Evolutionary conservation across 2,797 vertebrate species (phyloP).

Genomic region (Diplodus sargus): DNA sequence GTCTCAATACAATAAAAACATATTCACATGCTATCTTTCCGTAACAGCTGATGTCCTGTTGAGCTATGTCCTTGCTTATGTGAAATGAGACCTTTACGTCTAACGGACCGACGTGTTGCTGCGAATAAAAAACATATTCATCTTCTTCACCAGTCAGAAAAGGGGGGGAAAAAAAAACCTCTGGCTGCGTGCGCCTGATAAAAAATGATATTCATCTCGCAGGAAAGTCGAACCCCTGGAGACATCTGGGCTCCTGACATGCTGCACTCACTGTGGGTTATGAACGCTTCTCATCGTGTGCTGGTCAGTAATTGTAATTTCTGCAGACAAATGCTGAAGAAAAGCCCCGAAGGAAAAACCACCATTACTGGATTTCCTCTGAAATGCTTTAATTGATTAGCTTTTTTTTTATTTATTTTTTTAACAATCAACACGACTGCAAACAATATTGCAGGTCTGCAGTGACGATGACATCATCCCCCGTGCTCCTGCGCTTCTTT

Average conservation of each 20-base stretch:
- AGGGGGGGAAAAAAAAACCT: neutral
- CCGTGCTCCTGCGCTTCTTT: neutral
- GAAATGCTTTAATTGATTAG: neutral
- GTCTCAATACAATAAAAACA: neutral
- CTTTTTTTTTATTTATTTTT: neutral
- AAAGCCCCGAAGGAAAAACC: neutral
- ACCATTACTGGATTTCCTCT: neutral
- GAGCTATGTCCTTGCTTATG: neutral
- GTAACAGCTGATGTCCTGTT: neutral
- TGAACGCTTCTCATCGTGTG: neutral
- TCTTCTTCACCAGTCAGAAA: neutral
- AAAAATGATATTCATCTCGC: neutral
- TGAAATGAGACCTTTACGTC: neutral
- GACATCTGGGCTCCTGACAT: neutral
- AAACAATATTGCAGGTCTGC: neutral
- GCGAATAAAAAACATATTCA: neutral
- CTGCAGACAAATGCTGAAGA: neutral
- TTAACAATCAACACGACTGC: neutral
- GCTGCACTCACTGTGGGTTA: neutral
- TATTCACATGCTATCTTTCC: neutral
- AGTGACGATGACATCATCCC: neutral
- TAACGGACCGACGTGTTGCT: neutral
- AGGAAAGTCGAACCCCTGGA: neutral
- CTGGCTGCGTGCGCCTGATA: neutral
- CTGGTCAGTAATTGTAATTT: slow-evolving; percentile 19